A percentile compares a stretch with the other conserved stretches of the same genome.
These are phyloP conservation scores for Cyclophora albipunctata DNA, from an alignment of 2,888 invertebrate genomes.

Conservation along the genomic window DNA sequence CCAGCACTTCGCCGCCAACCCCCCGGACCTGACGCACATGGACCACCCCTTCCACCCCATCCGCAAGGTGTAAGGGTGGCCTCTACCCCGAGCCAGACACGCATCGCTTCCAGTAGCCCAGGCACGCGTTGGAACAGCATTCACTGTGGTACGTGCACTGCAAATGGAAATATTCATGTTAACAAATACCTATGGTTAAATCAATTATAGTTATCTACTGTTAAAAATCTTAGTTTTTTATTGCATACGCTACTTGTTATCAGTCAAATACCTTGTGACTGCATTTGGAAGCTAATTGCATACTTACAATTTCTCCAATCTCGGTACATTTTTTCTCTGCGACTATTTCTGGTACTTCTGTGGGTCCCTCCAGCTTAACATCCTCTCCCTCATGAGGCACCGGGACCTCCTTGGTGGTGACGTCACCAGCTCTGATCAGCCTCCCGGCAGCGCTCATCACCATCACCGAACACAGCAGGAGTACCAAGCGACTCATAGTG, in stretches of 20 bases:
- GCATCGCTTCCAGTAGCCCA: slow-evolving; percentile 48
- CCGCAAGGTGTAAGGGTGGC: slow-evolving; percentile 53
- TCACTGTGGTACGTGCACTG: slow-evolving; percentile 47
- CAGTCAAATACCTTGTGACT: too few species aligned
- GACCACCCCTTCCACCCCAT: slow-evolving; percentile 84
- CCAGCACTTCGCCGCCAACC: slow-evolving; percentile 79
- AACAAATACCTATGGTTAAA: background rate
- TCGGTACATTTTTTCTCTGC: slow-evolving; percentile 30
- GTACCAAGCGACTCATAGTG: too few species aligned
- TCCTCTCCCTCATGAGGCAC: slow-evolving; percentile 13
- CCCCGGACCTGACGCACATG: slow-evolving; percentile 79
- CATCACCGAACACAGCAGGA: too few species aligned
- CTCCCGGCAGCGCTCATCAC: too few species aligned
- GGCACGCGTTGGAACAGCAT: slow-evolving; percentile 47
- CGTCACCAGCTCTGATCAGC: too few species aligned
- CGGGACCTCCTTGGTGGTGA: slow-evolving; percentile 14
- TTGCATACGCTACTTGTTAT: too few species aligned
- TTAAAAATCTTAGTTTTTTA: too few species aligned
- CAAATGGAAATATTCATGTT: background rate
- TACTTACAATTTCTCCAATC: slow-evolving; percentile 55
- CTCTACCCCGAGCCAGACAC: slow-evolving; percentile 27
- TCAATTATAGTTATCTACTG: background rate
- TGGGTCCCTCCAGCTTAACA: slow-evolving; percentile 17
- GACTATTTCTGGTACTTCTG: slow-evolving; percentile 5
- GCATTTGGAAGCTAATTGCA: too few species aligned